phyloP scores from a whole-genome alignment of 2,888 invertebrate species.

The Drosophila nr. perissopoda region DNA sequence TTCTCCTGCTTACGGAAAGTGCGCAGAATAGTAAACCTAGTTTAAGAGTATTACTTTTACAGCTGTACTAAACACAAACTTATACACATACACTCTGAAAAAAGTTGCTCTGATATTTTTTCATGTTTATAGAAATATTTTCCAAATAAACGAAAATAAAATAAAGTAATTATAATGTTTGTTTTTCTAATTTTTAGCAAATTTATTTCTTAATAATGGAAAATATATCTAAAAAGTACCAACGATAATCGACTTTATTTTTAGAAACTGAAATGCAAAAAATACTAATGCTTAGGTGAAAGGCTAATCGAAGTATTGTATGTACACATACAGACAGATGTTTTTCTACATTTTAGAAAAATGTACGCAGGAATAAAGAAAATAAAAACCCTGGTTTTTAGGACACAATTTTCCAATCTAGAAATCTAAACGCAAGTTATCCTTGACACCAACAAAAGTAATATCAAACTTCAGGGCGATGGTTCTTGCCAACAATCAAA shows the following conservation, averaged over 20 bases:
- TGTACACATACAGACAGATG: not conserved
- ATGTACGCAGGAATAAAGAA: not conserved
- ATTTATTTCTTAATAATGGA: not conserved
- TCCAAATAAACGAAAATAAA: not conserved
- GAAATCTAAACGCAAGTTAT: not conserved
- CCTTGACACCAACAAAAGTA: not conserved
- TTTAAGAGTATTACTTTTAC: not conserved
- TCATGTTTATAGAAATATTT: not conserved
- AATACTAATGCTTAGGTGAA: not conserved
- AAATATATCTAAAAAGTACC: not conserved
- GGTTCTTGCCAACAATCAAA: not conserved
- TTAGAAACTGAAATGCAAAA: not conserved
- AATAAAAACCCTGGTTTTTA: not conserved
- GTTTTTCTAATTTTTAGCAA: not conserved
- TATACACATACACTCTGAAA: not conserved
- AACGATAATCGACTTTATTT: not conserved
- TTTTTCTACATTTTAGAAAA: not conserved
- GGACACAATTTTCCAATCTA: not conserved
- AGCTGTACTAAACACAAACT: not conserved
- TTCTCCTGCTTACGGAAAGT: constrained; percentile 26
- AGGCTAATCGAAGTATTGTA: not conserved
- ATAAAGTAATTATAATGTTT: not conserved
- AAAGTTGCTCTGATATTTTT: not conserved
- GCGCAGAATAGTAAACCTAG: not conserved
- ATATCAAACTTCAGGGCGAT: not conserved